Percentiles rank a stretch among this genome's conserved stretches.
Conservation (phyloP, 2,888 invertebrate species). For the Tiphia femorata region DNA sequence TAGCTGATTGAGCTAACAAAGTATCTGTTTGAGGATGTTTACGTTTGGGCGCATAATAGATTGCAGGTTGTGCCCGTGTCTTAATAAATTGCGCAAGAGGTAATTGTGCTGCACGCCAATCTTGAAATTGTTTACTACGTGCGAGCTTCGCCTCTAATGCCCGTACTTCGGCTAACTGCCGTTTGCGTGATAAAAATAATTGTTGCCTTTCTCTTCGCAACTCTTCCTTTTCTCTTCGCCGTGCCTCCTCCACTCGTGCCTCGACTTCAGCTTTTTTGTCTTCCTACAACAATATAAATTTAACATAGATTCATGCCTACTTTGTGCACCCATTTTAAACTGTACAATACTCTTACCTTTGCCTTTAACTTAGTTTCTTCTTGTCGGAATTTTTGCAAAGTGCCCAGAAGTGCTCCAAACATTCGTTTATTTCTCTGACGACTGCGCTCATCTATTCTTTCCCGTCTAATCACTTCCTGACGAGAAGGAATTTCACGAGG, state of each 20-base stretch:
- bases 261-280: conserved; percentile 90
- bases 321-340: not conserved
- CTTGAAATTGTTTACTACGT: conserved; percentile 88
- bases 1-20: conserved; percentile 59
- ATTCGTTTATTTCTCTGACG: conserved; percentile 90
- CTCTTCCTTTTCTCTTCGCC: conserved; percentile 87
- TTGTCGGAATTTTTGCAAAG: conserved; percentile 94
- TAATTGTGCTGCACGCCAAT: conserved; percentile 86
- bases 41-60: conserved; percentile 90
- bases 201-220: conserved; percentile 86
- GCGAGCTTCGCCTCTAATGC: conserved; percentile 92
- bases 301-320: not conserved
- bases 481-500: conserved; percentile 87
- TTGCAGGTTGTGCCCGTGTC: conserved; percentile 87
- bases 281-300: conserved; percentile 71
- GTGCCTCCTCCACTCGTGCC: conserved; percentile 93
- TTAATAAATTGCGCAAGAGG: conserved; percentile 86
- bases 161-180: conserved; percentile 89
- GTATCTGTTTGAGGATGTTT: conserved; percentile 71
- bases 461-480: conserved; percentile 82
- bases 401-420: conserved; percentile 96
- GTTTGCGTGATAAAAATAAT: conserved; percentile 86
- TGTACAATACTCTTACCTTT: conserved; percentile 71
- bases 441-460: conserved; percentile 88
- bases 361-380: conserved; percentile 92